phyloP scores from a whole-genome alignment of 1,140 invertebrate genomes.

The Pentalonia nigronervosa region DNA sequence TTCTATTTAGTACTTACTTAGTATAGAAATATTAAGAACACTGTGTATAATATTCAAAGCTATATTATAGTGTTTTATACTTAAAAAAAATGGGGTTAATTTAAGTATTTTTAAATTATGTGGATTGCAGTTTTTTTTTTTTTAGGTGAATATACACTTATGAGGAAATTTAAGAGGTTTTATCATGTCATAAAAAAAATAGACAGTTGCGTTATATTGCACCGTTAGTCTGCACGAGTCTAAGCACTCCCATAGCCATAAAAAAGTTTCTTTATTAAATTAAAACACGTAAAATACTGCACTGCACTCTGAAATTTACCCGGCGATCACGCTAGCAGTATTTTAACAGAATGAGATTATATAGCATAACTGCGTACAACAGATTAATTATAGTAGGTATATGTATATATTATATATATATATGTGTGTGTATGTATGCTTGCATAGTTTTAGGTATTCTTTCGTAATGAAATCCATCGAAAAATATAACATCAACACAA shows the following conservation, averaged over 20 bases:
- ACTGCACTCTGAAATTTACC: not conserved
- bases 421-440: not conserved
- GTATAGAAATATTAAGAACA: not conserved
- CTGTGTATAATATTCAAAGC: not conserved
- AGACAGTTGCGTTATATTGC: constrained; percentile 22
- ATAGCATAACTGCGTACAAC: not conserved
- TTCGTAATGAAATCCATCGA: not conserved
- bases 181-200: constrained; percentile 20
- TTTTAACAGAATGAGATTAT: not conserved
- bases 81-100: not conserved
- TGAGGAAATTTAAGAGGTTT: not conserved
- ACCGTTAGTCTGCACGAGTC: not conserved
- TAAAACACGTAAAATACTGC: constrained; percentile 44
- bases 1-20: not conserved
- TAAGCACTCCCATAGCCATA: constrained; percentile 36
- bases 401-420: too few species aligned
- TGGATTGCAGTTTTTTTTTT: not conserved
- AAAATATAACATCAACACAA: not conserved
- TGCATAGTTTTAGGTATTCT: not conserved
- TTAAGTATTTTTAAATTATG: constrained; percentile 1
- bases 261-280: constrained; percentile 54
- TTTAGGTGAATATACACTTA: not conserved
- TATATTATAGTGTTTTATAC: not conserved
- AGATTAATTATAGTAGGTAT: not conserved
- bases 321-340: not conserved